These are phyloP conservation scores for Holotrichia oblita DNA, from an alignment of 1,140 invertebrate species.

Conservation along the genomic window DNA sequence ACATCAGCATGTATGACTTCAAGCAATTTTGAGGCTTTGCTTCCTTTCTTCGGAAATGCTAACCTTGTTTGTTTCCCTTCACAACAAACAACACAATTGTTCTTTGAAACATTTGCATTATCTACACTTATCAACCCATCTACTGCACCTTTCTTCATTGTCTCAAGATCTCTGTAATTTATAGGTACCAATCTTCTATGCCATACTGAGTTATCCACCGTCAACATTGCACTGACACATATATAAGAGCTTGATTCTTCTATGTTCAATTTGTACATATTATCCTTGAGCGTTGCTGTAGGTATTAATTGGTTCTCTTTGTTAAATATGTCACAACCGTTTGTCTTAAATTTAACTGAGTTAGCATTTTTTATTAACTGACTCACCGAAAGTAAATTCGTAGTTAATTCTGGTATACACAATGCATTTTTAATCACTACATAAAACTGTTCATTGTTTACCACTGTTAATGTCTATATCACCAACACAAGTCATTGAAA, in stretches of 20 bases:
- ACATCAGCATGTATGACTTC: too few relatives aligned
- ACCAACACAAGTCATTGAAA: conserved; percentile 51
- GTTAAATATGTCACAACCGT: conserved; percentile 52
- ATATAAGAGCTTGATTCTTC: too few relatives aligned
- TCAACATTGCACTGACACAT: not conserved
- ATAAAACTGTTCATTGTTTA: not conserved
- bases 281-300: too few relatives aligned
- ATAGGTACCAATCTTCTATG: not conserved
- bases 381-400: conserved; percentile 38
- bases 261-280: too few relatives aligned
- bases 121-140: too few relatives aligned
- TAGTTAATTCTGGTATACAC: conserved; percentile 38
- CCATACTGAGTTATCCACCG: not conserved
- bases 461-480: conserved; percentile 45
- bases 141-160: not conserved
- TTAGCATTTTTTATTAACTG: conserved; percentile 53
- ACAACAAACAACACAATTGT: too few relatives aligned
- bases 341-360: conserved; percentile 50
- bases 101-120: too few relatives aligned
- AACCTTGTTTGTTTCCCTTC: too few relatives aligned
- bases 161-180: not conserved
- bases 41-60: too few relatives aligned
- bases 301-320: too few relatives aligned
- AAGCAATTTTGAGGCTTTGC: too few relatives aligned
- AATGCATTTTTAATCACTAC: conserved; percentile 35